These are phyloP conservation scores for Pseudotriccus pelzelni DNA, from an alignment of 2,797 vertebrate genomes.

Conservation along the genomic window DNA sequence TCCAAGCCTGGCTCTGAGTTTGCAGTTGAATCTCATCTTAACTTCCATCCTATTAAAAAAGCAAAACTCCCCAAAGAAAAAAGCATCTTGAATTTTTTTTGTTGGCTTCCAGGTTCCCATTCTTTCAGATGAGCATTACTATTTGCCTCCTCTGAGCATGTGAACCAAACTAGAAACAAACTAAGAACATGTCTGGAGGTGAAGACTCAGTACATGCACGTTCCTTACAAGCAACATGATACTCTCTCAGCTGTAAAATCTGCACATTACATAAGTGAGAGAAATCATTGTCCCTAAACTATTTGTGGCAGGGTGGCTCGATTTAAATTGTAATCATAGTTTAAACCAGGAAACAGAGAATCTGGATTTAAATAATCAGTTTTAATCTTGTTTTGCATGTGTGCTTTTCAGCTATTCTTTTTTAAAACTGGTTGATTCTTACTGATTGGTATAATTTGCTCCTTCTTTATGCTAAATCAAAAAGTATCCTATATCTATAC, in stretches of 20 bases:
- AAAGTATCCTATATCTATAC: slow-evolving; percentile 64
- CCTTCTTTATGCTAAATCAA: slow-evolving; percentile 62
- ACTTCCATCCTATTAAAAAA: not conserved
- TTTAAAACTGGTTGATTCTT: slow-evolving; percentile 55
- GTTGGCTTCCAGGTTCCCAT: not conserved
- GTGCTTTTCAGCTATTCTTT: slow-evolving; percentile 49
- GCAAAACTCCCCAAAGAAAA: not conserved
- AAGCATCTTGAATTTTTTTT: not conserved
- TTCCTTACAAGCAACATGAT: not conserved
- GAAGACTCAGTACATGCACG: not conserved
- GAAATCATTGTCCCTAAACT: slow-evolving; percentile 24
- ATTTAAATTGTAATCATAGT: slow-evolving; percentile 46
- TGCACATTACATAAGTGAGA: not conserved
- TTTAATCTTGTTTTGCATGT: slow-evolving; percentile 67
- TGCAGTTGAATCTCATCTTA: not conserved
- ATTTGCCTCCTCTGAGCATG: not conserved
- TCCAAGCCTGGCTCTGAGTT: not conserved
- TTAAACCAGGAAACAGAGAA: slow-evolving; percentile 42
- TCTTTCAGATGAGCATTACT: not conserved
- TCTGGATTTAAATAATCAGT: slow-evolving; percentile 65
- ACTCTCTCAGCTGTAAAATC: not conserved
- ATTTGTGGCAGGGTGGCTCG: not conserved
- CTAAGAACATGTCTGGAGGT: not conserved
- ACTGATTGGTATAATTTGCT: slow-evolving; percentile 65
- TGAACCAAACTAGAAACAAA: not conserved